Base-by-base conservation (phyloP, 2,888 invertebrate species). In the Sinentomon sp. region DNA sequence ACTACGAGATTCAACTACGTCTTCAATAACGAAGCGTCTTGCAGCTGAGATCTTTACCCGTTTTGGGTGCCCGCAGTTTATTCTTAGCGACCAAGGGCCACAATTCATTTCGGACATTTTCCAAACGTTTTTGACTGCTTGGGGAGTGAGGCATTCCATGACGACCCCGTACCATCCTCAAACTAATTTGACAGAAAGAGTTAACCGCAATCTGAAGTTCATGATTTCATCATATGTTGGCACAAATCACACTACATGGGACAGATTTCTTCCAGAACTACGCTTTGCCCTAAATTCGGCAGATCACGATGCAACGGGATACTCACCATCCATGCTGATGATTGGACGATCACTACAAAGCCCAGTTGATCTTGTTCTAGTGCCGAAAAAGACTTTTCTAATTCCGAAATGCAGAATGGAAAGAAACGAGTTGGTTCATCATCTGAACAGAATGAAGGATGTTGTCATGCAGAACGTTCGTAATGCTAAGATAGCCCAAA, bases 141-240 rank as follows among this genome's bases (percentile, higher is more conserved):
- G 35, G 35, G 25, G 32, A 2, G 33, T 38, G 10, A 34, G 35
- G 6, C 39, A 42, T 5, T 32, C 30, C 4, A 32, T 24, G n/a
- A 41, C 40, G 2, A 38, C 43, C 7, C 10, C 37, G 1, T 42
- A 44, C 32, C 38, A 41, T 12, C 39, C 41, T 1, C 40, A 41
- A 17, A n/a, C 34, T 3, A 43, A 43, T 25, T 13, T 39, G 6
- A 28, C 35, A 10, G 42, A 42, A 26, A 21, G 41, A 5, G 17
- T 35, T 1, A 40, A 43, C 32, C 3, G 41, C 7, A 38, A 37
- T n/a, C 32, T 40, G 17, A 21, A 27, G 6, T 18, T 33, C 3
- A 39, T 40, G 7, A 13, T 40, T 2, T 12, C 36, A 3, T 32
- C 37, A 1, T 39, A 37, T 20, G 22, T 28, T 6, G 2, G 12